These are phyloP conservation scores for Parnassius orleans DNA, from an alignment of 2,888 invertebrate genomes.

Conservation along the genomic window DNA sequence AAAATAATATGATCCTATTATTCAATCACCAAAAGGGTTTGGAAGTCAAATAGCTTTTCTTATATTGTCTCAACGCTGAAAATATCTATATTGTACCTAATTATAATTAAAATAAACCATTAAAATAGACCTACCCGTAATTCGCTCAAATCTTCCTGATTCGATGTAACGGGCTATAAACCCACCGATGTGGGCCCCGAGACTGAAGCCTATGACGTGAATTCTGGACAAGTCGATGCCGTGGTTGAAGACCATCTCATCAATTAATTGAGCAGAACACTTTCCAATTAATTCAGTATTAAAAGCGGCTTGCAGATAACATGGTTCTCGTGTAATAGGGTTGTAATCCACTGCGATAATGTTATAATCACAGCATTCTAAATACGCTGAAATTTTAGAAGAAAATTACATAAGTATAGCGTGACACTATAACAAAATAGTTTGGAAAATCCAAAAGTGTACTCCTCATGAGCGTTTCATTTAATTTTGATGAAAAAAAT, in stretches of 20 bases:
- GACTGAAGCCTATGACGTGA: slow-evolving; percentile 84
- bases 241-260: slow-evolving; percentile 63
- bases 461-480: too few relatives aligned
- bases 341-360: slow-evolving; percentile 83
- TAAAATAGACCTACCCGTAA: slow-evolving; percentile 69
- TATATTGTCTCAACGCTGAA: too few relatives aligned
- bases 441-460: too few relatives aligned
- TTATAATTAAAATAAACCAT: too few relatives aligned
- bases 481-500: too few relatives aligned
- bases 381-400: slow-evolving; percentile 58
- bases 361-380: slow-evolving; percentile 79
- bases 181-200: slow-evolving; percentile 83
- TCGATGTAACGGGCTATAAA: slow-evolving; percentile 69
- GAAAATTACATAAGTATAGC: not conserved
- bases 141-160: slow-evolving; percentile 66
- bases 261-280: slow-evolving; percentile 82
- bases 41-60: too few relatives aligned
- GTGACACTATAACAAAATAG: too few relatives aligned
- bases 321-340: slow-evolving; percentile 79
- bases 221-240: slow-evolving; percentile 66
- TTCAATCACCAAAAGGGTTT: too few relatives aligned
- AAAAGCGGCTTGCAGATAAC: slow-evolving; percentile 80
- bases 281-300: slow-evolving; percentile 82
- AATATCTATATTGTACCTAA: too few relatives aligned
- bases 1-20: too few relatives aligned